Percentiles rank a stretch among this genome's conserved stretches.
Evolutionary conservation across 2,888 invertebrate species (phyloP).

Genomic region (Erebia aethiops): DNA sequence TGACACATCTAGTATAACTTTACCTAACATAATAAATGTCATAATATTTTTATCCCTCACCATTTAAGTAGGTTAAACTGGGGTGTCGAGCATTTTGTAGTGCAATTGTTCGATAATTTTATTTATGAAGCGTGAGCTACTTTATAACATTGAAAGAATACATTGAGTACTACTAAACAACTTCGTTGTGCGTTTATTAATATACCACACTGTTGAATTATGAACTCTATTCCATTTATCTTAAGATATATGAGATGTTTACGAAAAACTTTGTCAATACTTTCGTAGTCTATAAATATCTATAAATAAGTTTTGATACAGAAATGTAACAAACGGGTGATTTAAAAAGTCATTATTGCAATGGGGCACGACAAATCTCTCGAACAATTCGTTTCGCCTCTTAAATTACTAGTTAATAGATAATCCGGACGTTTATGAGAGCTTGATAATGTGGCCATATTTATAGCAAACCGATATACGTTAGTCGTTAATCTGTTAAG

Average conservation of each 20-base stretch:
- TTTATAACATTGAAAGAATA: constrained; percentile 53
- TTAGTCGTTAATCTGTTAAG: neutral
- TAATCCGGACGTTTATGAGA: constrained; percentile 43
- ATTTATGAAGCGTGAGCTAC: constrained; percentile 77
- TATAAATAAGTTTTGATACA: constrained; percentile 60
- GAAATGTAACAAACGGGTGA: constrained; percentile 68
- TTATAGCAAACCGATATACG: constrained; percentile 27
- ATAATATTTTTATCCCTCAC: constrained; percentile 73
- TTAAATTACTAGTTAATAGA: constrained; percentile 70
- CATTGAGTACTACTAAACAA: constrained; percentile 21
- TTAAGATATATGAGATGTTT: constrained; percentile 32
- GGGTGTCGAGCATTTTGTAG: constrained; percentile 65
- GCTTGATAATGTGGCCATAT: constrained; percentile 33
- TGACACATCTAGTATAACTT: constrained; percentile 39
- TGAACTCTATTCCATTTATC: constrained; percentile 11
- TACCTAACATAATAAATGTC: constrained; percentile 59
- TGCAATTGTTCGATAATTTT: constrained; percentile 68
- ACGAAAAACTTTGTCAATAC: constrained; percentile 27
- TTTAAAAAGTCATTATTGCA: constrained; percentile 63
- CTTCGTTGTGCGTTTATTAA: neutral
- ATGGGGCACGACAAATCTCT: constrained; percentile 68
- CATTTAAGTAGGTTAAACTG: constrained; percentile 67
- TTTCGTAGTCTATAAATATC: constrained; percentile 46
- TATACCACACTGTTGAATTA: neutral
- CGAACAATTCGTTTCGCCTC: constrained; percentile 61